Evolutionary conservation across 37 sponge, comb jelly and placozoan genomes (phyloP), one percentile per base, ranked within the genome.

Genomic region (Petrosia ficiformis): DNA sequence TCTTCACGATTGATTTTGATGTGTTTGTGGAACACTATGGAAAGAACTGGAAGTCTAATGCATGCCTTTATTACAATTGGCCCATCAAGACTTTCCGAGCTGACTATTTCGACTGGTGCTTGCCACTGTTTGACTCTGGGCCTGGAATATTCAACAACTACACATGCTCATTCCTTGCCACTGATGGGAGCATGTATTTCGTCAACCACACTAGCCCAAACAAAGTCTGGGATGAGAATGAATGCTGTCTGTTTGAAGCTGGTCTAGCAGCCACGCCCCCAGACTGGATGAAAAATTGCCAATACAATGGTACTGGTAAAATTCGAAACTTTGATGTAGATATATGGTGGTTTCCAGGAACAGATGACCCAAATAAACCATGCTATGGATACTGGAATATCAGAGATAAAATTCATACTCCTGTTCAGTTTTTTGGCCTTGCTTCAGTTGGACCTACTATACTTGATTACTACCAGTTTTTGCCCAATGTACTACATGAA

Each of bases 291-390:
- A 68, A 42, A 3, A 57, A 39, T 33, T 30, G 70, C 37, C 70
- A 82, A 57, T 82, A 82, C 57, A 82, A 82, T 68, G 76, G 76
- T 1, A 82, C 83, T 1, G 56, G 41, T n/a, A n/a, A n/a, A n/a
- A n/a, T 76, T 2, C 44, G 77, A 77, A 77, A 59, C 22, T 22
- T 71, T 29, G 3, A 1, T 6, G 57, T 59, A 77, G 77, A 84
- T 84, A 77, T 77, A 37, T 84, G 84, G 84, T 84, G 84, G 84
- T 77, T 77, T 35, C 73, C 84, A 64, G 84, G 84, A 0, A 84
- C 84, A 36, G 70, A 57, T 71, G 72, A 84, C 40, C 77, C 84
- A 37, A 52, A 60, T 10, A 77, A 84, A 48, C 84, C 77, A 21
- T 84, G 84, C 67, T 76, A 77, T 43, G 84, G 84, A 22, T 84